A percentile compares a stretch with the other conserved stretches of the same genome.
Conservation (phyloP, 1,140 invertebrate species). For the Bicyclus anynana region DNA sequence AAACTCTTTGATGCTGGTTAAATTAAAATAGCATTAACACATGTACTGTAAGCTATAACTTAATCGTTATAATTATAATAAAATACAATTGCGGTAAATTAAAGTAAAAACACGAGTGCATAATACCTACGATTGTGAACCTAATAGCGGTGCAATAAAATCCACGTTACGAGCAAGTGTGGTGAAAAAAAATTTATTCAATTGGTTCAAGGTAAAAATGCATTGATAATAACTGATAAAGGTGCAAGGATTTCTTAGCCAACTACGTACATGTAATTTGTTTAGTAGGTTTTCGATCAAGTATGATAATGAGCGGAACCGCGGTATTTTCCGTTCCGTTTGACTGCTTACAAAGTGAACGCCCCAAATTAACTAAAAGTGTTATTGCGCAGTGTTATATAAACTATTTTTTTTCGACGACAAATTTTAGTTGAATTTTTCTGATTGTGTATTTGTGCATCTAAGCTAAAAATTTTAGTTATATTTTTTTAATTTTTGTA, state of each 20-base stretch:
- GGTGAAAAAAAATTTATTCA: background rate
- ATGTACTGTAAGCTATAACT: too few species aligned
- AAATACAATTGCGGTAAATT: too few species aligned
- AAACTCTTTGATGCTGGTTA: too few species aligned
- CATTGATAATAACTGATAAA: background rate
- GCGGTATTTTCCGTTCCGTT: conserved; percentile 19
- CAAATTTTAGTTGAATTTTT: background rate
- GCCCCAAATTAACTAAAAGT: conserved; percentile 15
- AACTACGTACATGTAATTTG: conserved; percentile 1
- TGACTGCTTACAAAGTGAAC: conserved; percentile 16
- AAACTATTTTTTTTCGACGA: background rate
- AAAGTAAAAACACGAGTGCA: too few species aligned
- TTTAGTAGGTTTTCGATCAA: conserved; percentile 9
- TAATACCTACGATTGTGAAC: too few species aligned
- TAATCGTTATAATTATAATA: too few species aligned
- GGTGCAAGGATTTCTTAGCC: background rate
- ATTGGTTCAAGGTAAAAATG: background rate
- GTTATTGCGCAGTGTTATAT: background rate
- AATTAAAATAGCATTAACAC: too few species aligned
- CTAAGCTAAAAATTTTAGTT: too few species aligned
- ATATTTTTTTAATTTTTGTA: too few species aligned
- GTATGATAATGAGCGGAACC: conserved; percentile 22
- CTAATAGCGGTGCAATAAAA: too few species aligned
- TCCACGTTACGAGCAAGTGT: too few species aligned
- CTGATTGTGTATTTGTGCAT: too few species aligned